These are phyloP conservation scores for Synchiropus splendidus DNA, from an alignment of 2,113 vertebrate genomes.

Conservation along the genomic window DNA sequence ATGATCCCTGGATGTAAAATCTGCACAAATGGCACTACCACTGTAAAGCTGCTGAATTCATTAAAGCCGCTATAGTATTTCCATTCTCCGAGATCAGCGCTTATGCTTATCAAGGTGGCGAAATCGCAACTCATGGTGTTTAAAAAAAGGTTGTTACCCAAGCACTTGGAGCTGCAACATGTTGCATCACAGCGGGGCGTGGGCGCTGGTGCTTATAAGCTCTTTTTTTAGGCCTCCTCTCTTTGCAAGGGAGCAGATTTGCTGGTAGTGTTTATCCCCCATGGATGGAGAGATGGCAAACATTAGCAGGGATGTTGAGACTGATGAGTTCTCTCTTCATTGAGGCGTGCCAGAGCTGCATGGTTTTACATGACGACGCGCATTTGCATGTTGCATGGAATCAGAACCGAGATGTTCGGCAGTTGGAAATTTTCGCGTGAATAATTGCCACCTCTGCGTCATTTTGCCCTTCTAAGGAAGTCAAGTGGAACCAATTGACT, in stretches of 20 bases:
- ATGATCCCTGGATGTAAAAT: constrained; percentile 30
- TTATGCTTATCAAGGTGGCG: constrained; percentile 57
- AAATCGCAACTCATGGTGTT: constrained; percentile 54
- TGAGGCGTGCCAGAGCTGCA: constrained; percentile 11
- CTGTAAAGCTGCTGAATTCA: constrained; percentile 48
- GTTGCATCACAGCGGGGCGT: constrained; percentile 63
- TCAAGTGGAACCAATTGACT: constrained; percentile 4
- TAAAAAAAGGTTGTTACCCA: constrained; percentile 50
- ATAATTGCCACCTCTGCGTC: not conserved
- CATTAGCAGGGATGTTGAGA: constrained; percentile 47
- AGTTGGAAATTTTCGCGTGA: constrained; percentile 1
- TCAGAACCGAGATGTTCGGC: constrained; percentile 6
- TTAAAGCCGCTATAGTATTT: constrained; percentile 47
- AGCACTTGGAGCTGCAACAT: constrained; percentile 53
- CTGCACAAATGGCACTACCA: constrained; percentile 42
- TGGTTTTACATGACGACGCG: not conserved
- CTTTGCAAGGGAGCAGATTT: constrained; percentile 52
- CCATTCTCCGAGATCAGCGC: constrained; percentile 50
- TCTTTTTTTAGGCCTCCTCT: constrained; percentile 52
- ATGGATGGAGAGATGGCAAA: constrained; percentile 49
- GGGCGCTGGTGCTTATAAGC: constrained; percentile 44
- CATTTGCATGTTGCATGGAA: not conserved
- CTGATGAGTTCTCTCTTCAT: constrained; percentile 32
- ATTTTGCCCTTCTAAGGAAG: not conserved
- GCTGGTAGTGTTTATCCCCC: constrained; percentile 50